Base-by-base conservation (phyloP, 2,797 vertebrate species). In the Cetoscarus ocellatus region DNA sequence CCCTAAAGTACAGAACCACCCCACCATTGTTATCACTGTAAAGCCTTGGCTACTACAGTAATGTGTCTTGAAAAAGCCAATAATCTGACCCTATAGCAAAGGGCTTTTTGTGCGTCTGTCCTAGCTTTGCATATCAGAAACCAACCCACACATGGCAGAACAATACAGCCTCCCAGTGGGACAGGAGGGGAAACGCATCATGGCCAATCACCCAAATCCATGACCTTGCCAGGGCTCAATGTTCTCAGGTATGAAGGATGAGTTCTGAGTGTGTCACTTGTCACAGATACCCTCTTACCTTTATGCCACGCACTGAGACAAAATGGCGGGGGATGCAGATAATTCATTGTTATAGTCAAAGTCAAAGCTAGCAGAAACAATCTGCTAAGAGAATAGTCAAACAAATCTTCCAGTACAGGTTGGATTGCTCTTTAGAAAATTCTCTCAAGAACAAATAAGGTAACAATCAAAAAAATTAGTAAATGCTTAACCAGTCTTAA, bases 251-350 rank as follows among this genome's bases (percentile, higher is more conserved):
- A 52, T 64, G 50, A 61, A 66, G 48, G 64, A 64, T 61, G 51
- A 52, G 63, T 64, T 58, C 47, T 44, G 17, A 60, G 13, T 44
- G 48, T 27, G 43, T n/a, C 0, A 3, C 8, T 55, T 38, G 61
- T 62, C 58, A 62, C 40, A 56, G 54, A 77, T 19, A 49, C 11
- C 14, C 45, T 70, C 65, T 53, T 61, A 68, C 68, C 48, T 35
- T 38, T 44, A 49, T 27, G 38, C 40, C 56, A 45, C 10, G 45
- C n/a, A n/a, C n/a, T n/a, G 54, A 49, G 61, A 74, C 45, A 12
- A 61, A 67, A 12, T 53, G 13, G 61, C 11, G 45, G 53, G 40
- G 42, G 54, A 63, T 61, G 40, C 15, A 40, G 38, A 59, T 77
- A 54, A 48, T 13, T 49, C 45, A 54, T 14, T 61, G 43, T 65